Evolutionary conservation across 1,140 invertebrate genomes (phyloP).

Genomic region (Pectinophora gossypiella): DNA sequence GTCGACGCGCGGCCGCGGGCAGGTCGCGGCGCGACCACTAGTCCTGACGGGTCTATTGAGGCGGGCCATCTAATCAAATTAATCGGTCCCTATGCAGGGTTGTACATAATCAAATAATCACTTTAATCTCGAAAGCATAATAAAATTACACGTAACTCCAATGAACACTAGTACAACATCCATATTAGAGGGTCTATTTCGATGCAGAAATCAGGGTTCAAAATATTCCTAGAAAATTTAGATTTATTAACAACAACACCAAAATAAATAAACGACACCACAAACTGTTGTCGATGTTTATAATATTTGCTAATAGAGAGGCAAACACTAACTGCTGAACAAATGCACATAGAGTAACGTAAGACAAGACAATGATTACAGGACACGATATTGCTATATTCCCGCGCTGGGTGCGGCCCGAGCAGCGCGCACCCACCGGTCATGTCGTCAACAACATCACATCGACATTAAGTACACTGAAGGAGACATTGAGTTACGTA

Average conservation of each 20-base stretch:
- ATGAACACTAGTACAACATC: slow-evolving; percentile 65
- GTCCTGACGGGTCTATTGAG: slow-evolving; percentile 61
- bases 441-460: slow-evolving; percentile 53
- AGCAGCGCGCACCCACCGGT: slow-evolving; percentile 19
- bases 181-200: slow-evolving; percentile 64
- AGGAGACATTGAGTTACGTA: slow-evolving; percentile 83
- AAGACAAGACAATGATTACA: slow-evolving; percentile 67
- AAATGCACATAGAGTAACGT: slow-evolving; percentile 69
- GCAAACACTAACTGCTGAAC: slow-evolving; percentile 67
- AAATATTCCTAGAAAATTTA: slow-evolving; percentile 59
- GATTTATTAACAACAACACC: slow-evolving; percentile 58
- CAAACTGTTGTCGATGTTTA: slow-evolving; percentile 57
- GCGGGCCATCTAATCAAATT: slow-evolving; percentile 62
- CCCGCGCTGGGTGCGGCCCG: slow-evolving; percentile 19
- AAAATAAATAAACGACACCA: slow-evolving; percentile 65
- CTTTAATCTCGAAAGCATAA: slow-evolving; percentile 39
- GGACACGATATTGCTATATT: slow-evolving; percentile 60
- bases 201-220: slow-evolving; percentile 62
- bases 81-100: slow-evolving; percentile 59
- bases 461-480: slow-evolving; percentile 62
- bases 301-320: slow-evolving; percentile 62
- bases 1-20: slow-evolving; percentile 42
- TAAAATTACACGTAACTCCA: slow-evolving; percentile 41
- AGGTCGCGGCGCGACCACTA: slow-evolving; percentile 48
- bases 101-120: slow-evolving; percentile 44